These are phyloP conservation scores for Pemphredon lugubris DNA, from an alignment of 2,888 invertebrate species.

Conservation along the genomic window DNA sequence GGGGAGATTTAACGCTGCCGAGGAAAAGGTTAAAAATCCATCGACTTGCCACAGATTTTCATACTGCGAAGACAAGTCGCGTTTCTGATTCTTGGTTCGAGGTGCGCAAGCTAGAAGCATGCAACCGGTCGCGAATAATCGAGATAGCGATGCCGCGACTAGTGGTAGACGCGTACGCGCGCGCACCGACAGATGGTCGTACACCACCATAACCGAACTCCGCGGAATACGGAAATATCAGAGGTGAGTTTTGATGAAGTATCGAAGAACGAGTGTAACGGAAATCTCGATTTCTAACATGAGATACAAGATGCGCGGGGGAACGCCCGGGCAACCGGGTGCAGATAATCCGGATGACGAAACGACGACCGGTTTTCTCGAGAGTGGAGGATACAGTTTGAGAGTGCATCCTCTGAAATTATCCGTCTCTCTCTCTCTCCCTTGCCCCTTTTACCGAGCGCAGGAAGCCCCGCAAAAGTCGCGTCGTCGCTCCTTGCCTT, in stretches of 20 bases:
- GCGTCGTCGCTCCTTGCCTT: constrained; percentile 36
- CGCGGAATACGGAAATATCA: constrained; percentile 46
- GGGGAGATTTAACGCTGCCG: no score
- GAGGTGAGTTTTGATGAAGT: constrained; percentile 43
- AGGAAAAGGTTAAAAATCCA: not conserved
- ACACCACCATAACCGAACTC: no score
- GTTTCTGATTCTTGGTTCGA: constrained; percentile 1
- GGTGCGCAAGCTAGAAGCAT: not conserved
- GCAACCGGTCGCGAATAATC: constrained; percentile 34
- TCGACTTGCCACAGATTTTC: not conserved
- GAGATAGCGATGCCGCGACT: constrained; percentile 19
- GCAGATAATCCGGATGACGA: constrained; percentile 66
- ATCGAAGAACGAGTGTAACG: constrained; percentile 37
- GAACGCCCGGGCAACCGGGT: constrained; percentile 59
- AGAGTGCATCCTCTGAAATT: constrained; percentile 59
- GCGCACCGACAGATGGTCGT: no score
- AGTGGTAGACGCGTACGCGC: not conserved
- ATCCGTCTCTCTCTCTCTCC: constrained; percentile 38
- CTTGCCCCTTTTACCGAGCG: constrained; percentile 1
- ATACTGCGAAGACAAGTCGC: not conserved
- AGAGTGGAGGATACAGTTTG: constrained; percentile 56
- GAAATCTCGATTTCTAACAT: constrained; percentile 56
- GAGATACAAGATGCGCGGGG: constrained; percentile 41
- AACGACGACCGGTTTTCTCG: constrained; percentile 67
- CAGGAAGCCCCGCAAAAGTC: constrained; percentile 37